These are phyloP conservation scores for Plemyria rubiginata DNA, from an alignment of 2,888 invertebrate genomes.

Conservation along the genomic window DNA sequence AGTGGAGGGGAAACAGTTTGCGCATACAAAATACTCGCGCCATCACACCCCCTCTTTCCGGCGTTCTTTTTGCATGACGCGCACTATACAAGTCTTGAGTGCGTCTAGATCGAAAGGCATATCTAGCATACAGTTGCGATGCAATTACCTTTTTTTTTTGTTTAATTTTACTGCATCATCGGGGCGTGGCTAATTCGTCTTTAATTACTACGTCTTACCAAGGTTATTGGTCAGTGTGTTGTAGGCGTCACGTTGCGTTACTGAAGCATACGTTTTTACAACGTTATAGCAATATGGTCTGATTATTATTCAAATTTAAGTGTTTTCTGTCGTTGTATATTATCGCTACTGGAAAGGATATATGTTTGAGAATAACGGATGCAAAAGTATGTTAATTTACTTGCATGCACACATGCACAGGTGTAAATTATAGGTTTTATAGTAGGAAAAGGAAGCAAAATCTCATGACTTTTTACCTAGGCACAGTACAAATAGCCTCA, in stretches of 20 bases:
- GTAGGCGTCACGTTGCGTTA: slow-evolving; percentile 27
- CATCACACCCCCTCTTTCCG: too few relatives aligned
- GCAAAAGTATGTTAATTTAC: neutral
- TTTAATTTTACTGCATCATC: slow-evolving; percentile 12
- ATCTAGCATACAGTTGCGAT: too few relatives aligned
- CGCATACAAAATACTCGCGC: too few relatives aligned
- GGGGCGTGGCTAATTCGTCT: slow-evolving; percentile 27
- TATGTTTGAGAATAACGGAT: neutral
- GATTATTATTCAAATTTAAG: neutral
- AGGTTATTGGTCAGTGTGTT: slow-evolving; percentile 33
- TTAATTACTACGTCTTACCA: slow-evolving; percentile 29
- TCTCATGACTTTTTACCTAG: too few relatives aligned
- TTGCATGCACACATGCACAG: neutral
- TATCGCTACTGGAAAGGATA: neutral
- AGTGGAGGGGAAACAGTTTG: too few relatives aligned
- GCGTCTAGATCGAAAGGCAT: too few relatives aligned
- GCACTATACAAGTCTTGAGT: too few relatives aligned
- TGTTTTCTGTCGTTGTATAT: too few relatives aligned
- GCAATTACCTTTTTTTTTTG: neutral
- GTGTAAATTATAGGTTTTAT: too few relatives aligned
- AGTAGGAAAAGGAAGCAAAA: too few relatives aligned
- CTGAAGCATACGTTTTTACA: slow-evolving; percentile 4
- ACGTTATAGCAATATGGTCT: slow-evolving; percentile 1
- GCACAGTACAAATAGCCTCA: too few relatives aligned
- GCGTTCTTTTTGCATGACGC: too few relatives aligned